Evolutionary conservation across 2,797 vertebrate genomes (phyloP).

Genomic region (Adrianichthys oophorus): DNA sequence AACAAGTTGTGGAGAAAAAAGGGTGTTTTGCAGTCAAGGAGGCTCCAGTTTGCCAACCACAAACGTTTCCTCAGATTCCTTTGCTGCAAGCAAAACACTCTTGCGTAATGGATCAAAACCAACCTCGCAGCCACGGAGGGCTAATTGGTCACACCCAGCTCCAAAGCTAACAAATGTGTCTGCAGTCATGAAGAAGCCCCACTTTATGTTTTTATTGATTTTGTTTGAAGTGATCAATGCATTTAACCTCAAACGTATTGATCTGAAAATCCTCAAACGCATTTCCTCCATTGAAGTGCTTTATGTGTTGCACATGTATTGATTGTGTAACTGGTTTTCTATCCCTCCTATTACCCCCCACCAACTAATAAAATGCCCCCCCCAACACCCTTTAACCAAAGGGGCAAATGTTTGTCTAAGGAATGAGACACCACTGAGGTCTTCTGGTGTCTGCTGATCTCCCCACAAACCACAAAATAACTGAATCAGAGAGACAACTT

Average conservation of each 20-base stretch:
- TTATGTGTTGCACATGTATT: too few species aligned
- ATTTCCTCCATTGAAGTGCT: not conserved
- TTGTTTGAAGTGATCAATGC: not conserved
- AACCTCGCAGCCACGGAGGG: slow-evolving; percentile 11
- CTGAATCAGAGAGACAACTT: too few species aligned
- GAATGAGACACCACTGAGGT: too few species aligned
- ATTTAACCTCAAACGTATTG: not conserved
- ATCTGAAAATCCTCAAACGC: not conserved
- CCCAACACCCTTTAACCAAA: too few species aligned
- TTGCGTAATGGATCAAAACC: slow-evolving; percentile 48
- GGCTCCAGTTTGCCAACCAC: slow-evolving; percentile 61
- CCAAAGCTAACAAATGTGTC: slow-evolving; percentile 15
- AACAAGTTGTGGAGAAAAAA: slow-evolving; percentile 44
- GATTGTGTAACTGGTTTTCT: too few species aligned
- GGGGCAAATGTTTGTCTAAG: too few species aligned
- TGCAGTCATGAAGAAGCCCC: slow-evolving; percentile 7
- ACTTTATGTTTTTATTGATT: not conserved
- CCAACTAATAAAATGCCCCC: too few species aligned
- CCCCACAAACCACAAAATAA: too few species aligned
- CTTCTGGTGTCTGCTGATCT: too few species aligned
- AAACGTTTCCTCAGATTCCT: slow-evolving; percentile 57
- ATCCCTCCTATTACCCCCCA: too few species aligned
- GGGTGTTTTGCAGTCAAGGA: slow-evolving; percentile 56
- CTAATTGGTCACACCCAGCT: slow-evolving; percentile 26
- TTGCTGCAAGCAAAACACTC: slow-evolving; percentile 40